Evolutionary conservation across 1,140 invertebrate species (phyloP).

Genomic region (Drosophila punjabiensis): DNA sequence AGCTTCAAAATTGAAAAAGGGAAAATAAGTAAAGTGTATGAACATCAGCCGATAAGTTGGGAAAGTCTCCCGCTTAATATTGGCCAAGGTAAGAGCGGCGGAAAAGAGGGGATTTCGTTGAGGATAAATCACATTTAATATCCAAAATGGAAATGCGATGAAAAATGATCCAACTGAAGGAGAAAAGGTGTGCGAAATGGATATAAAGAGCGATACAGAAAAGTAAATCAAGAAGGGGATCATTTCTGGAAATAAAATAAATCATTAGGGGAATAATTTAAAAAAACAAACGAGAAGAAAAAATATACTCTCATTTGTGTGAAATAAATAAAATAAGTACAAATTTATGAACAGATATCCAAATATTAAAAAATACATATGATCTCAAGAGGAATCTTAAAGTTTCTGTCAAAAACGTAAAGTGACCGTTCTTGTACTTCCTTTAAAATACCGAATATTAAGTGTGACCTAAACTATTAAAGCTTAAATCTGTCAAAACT

Average conservation of each 20-base stretch:
- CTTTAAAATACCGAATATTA: neutral
- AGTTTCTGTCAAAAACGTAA: neutral
- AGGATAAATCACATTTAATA: slow-evolving; percentile 36
- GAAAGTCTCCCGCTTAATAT: slow-evolving; percentile 27
- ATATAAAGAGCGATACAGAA: neutral
- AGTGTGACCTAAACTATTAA: neutral
- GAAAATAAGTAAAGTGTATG: neutral
- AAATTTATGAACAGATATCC: neutral
- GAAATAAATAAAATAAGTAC: neutral
- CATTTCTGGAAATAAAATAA: neutral
- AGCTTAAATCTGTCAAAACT: neutral
- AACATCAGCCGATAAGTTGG: slow-evolving; percentile 34
- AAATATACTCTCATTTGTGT: neutral
- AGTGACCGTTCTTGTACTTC: neutral
- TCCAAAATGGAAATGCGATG: slow-evolving; percentile 29
- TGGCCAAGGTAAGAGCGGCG: slow-evolving; percentile 2
- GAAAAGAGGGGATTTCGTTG: neutral
- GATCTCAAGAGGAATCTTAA: fast-evolving
- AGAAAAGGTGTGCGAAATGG: slow-evolving; percentile 1
- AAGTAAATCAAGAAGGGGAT: neutral
- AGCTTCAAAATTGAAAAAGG: slow-evolving; percentile 10
- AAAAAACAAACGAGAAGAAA: neutral
- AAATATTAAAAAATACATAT: neutral
- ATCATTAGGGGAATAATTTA: neutral
- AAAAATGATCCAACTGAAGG: slow-evolving; percentile 15